Conservation (phyloP, 2,888 invertebrate species). For the Eretmocerus hayati region DNA sequence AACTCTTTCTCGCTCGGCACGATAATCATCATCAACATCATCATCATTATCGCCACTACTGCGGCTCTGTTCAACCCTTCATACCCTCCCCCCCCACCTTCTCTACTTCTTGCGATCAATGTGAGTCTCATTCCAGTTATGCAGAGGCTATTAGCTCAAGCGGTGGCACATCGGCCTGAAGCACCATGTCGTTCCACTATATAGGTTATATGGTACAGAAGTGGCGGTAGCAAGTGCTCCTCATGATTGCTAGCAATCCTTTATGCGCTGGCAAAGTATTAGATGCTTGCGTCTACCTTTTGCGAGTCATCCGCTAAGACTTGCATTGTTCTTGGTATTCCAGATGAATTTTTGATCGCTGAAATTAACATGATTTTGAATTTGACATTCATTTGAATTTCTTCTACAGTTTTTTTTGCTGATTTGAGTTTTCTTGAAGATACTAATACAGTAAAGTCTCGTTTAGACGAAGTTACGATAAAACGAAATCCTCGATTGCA, state of each 20-base stretch:
- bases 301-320: too few species aligned
- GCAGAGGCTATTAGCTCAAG: conserved; percentile 33
- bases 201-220: too few species aligned
- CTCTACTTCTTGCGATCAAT: not conserved
- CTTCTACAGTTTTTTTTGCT: too few species aligned
- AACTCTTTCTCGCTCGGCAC: not conserved
- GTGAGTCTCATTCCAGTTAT: conserved; percentile 24
- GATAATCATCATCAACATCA: conserved; percentile 42
- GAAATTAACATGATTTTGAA: too few species aligned
- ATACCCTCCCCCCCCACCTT: conserved; percentile 20
- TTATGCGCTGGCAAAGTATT: conserved; percentile 15
- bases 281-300: not conserved
- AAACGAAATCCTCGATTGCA: too few species aligned
- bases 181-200: not conserved
- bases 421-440: too few species aligned
- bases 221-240: conserved; percentile 33
- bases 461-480: too few species aligned
- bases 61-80: conserved; percentile 24
- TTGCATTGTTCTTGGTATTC: too few species aligned
- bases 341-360: too few species aligned
- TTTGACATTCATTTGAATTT: too few species aligned
- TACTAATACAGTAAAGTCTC: too few species aligned
- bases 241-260: conserved; percentile 23
- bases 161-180: conserved; percentile 31
- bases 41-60: conserved; percentile 42